Evolutionary conservation across 2,113 vertebrate genomes (phyloP).

Genomic region (Syngnathus typhle): DNA sequence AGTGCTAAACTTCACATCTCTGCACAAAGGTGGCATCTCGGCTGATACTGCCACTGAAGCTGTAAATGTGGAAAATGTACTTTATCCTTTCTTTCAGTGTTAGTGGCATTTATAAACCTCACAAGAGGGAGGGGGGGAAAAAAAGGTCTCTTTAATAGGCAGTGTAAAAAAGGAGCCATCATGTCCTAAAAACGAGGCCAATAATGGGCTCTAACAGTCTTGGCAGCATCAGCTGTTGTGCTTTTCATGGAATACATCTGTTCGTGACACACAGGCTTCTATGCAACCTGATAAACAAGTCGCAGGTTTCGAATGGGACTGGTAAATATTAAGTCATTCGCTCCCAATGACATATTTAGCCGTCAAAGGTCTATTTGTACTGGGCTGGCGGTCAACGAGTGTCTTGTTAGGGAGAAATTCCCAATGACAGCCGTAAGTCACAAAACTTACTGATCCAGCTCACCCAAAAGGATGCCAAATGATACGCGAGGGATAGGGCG

Average conservation of each 20-base stretch:
- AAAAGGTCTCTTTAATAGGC: not conserved
- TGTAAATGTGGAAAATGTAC: not conserved
- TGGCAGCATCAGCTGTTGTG: not conserved
- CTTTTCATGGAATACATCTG: not conserved
- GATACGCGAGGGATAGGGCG: not conserved
- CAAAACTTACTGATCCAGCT: not conserved
- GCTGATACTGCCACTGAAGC: not conserved
- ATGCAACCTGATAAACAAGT: not conserved
- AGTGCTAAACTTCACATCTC: not conserved
- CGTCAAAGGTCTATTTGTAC: too few relatives aligned
- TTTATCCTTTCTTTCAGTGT: not conserved
- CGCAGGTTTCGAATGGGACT: slow-evolving; percentile 26
- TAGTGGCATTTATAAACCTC: not conserved
- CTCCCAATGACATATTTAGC: too few relatives aligned
- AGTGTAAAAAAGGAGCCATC: not conserved
- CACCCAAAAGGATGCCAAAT: not conserved
- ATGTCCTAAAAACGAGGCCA: not conserved
- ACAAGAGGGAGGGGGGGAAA: too few relatives aligned
- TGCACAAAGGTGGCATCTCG: not conserved
- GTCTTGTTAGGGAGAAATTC: not conserved
- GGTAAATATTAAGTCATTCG: slow-evolving; percentile 26
- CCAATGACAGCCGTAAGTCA: not conserved
- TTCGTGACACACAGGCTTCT: slow-evolving; percentile 3
- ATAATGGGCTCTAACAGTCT: not conserved
- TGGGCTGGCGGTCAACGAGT: too few relatives aligned